These are phyloP conservation scores for Cebus imitator DNA, from an alignment of 2,113 vertebrate genomes.

Conservation along the genomic window DNA sequence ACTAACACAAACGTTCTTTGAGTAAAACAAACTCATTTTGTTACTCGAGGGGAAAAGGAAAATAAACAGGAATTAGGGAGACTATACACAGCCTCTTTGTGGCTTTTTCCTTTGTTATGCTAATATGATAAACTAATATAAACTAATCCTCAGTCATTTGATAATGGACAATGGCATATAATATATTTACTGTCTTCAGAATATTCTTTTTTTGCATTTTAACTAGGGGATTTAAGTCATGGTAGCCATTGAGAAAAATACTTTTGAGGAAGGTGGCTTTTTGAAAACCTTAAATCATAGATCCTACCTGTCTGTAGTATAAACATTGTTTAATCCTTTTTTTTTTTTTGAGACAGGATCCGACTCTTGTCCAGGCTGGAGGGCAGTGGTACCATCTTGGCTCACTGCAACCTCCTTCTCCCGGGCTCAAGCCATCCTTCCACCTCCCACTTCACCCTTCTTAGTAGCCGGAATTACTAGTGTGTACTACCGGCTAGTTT, in stretches of 20 bases:
- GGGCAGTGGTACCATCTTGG: background rate
- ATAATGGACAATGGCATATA: slow-evolving; percentile 15
- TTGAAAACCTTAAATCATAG: slow-evolving; percentile 15
- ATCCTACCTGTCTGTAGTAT: background rate
- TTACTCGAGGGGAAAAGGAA: slow-evolving; percentile 44
- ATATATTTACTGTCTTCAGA: slow-evolving; percentile 25
- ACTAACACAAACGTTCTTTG: slow-evolving; percentile 66
- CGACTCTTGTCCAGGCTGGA: background rate
- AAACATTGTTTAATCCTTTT: background rate
- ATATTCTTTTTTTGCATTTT: slow-evolving; percentile 15
- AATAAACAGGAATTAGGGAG: slow-evolving; percentile 45
- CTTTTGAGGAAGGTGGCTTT: slow-evolving; percentile 2
- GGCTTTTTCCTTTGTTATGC: slow-evolving; percentile 42
- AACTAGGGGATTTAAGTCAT: slow-evolving; percentile 7
- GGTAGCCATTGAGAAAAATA: background rate
- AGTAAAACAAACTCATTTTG: slow-evolving; percentile 64
- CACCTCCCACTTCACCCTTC: background rate
- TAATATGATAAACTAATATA: slow-evolving; percentile 53
- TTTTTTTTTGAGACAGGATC: no score
- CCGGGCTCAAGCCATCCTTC: background rate
- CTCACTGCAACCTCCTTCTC: background rate
- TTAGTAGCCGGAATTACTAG: background rate
- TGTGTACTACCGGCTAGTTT: background rate
- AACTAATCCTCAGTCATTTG: slow-evolving; percentile 44
- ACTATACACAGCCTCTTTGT: slow-evolving; percentile 45